Percentiles rank a stretch among this genome's conserved stretches.
phyloP scores from a whole-genome alignment of 2,797 vertebrate species.

The Chrosomus eos region DNA sequence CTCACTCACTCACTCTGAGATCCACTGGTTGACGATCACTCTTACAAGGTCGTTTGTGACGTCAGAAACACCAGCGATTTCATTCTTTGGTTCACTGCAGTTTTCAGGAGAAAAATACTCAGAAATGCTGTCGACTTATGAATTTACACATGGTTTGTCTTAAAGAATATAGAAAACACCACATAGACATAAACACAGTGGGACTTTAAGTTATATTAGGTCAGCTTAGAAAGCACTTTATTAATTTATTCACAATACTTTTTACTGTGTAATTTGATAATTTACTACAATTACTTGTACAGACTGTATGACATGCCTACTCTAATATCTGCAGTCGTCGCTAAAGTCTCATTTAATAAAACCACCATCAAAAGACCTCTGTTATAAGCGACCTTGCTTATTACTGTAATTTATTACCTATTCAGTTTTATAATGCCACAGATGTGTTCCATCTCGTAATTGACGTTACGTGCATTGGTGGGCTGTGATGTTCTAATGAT shows the following conservation, averaged over 20 bases:
- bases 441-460: not conserved
- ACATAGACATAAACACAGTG: no score
- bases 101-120: no score
- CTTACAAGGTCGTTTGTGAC: no score
- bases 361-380: not conserved
- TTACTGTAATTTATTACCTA: no score
- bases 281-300: not conserved
- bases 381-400: not conserved
- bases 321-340: not conserved
- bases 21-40: no score
- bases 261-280: not conserved
- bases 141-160: no score
- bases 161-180: no score
- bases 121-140: no score
- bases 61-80: no score
- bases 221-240: not conserved
- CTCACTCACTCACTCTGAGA: no score
- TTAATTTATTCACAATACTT: not conserved
- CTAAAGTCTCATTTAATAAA: not conserved
- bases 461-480: not conserved
- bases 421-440: not conserved
- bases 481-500: not conserved
- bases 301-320: not conserved
- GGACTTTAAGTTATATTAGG: not conserved
- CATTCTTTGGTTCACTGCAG: no score